Base-by-base conservation (phyloP, 2,113 vertebrate species). In the Xerus inauris region DNA sequence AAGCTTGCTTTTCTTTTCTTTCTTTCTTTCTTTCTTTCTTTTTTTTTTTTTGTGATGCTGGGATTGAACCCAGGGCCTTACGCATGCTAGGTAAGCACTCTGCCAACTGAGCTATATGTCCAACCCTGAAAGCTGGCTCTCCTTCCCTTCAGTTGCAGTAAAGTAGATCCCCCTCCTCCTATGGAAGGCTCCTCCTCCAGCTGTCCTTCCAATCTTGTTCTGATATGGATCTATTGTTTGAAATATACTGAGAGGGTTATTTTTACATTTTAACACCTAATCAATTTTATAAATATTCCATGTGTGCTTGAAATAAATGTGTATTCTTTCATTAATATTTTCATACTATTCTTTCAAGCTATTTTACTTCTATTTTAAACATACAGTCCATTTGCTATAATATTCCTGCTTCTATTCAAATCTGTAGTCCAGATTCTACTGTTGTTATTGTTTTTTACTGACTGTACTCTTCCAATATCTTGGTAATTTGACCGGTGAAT, bases 291-390 rank as follows among this genome's bases (percentile, higher is more conserved):
- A 81, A 64, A 91, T 24, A 8, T 64, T 71, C 8, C n/a, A 16
- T 83, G 45, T 76, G 12, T 72, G 28, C 62, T 89, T 94, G 32
- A 94, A 85, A 81, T 86, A 76, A 89, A 49, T 82, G 35, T 82
- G 28, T 30, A 42, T 57, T 83, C n/a, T 73, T 82, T 54, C 54
- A 57, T 26, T 45, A 47, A 10, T 62, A 8, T 62, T 83, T 13
- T 2, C 14, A 19, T 45, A 71, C 38, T 45, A 91, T 38, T 85
- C 5, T 83, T 93, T 77, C 42, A 72, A 28, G 64, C 59, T 67
- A 22, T 35, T 82, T 93, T 79, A 89, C 45, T 92, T 89, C 73
- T 64, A n/a, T 81, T 80, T 97, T 79, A 79, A 89, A 81, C 26
- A 57, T 6, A 64, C n/a, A 38, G 20, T 20, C 67, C 62, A 94